Percentiles rank a stretch among this genome's conserved stretches.
These are phyloP conservation scores for Axis porcinus DNA, from an alignment of 2,113 vertebrate genomes.

Conservation along the genomic window DNA sequence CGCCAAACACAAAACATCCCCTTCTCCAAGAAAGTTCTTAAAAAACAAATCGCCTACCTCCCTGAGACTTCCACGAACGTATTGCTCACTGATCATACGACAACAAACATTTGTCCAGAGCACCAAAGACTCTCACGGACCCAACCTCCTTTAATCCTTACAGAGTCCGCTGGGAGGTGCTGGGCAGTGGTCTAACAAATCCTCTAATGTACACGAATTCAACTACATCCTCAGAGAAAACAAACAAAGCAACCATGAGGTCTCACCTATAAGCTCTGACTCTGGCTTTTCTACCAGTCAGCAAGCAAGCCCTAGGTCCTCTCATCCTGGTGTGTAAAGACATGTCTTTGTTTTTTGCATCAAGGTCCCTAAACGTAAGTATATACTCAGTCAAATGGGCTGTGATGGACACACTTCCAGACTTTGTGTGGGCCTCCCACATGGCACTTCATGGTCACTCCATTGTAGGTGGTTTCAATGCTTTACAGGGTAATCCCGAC, in stretches of 20 bases:
- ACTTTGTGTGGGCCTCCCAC: neutral
- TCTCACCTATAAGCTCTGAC: neutral
- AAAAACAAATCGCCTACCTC: neutral
- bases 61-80: neutral
- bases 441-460: accelerated
- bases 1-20: neutral
- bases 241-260: neutral
- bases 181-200: too few species aligned
- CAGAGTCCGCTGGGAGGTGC: too few species aligned
- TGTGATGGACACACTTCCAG: neutral
- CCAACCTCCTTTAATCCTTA: neutral
- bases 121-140: neutral
- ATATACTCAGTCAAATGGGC: neutral
- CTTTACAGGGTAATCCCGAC: neutral
- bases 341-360: neutral
- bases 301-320: too few species aligned
- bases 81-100: neutral
- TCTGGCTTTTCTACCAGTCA: neutral
- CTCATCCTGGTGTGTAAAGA: neutral
- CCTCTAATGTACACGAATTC: neutral
- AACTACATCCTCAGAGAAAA: neutral
- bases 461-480: neutral
- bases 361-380: neutral
- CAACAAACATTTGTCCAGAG: neutral
- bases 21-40: too few species aligned